These are phyloP conservation scores for Nibea albiflora DNA, from an alignment of 2,113 vertebrate genomes.

Conservation along the genomic window DNA sequence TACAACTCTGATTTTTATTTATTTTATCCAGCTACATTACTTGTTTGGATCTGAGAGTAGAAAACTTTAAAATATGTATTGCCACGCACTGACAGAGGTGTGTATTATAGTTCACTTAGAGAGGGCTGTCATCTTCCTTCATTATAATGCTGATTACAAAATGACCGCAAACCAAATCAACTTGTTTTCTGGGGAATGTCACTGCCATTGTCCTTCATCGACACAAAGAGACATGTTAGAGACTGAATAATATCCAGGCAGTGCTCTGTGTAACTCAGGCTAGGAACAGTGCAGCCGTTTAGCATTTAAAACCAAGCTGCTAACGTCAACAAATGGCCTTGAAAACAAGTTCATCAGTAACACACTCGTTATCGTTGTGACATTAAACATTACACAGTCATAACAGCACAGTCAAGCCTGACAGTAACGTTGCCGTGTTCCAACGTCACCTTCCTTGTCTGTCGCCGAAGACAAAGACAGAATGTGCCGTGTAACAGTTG, in stretches of 20 bases:
- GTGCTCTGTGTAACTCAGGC: background rate
- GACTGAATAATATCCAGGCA: background rate
- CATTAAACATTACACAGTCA: background rate
- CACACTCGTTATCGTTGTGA: background rate
- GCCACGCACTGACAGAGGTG: too few relatives aligned
- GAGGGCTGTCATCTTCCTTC: too few relatives aligned
- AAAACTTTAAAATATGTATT: too few relatives aligned
- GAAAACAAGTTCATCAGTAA: background rate
- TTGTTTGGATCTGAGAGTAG: too few relatives aligned
- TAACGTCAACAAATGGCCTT: background rate
- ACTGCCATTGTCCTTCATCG: background rate
- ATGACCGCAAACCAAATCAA: background rate
- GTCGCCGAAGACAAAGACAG: background rate
- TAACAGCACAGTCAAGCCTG: too few relatives aligned
- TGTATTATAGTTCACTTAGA: too few relatives aligned
- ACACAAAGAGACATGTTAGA: background rate
- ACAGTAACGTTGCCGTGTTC: background rate
- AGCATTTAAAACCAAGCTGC: background rate
- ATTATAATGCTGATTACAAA: background rate
- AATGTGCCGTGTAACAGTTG: too few relatives aligned
- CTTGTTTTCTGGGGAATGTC: background rate
- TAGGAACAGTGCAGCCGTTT: background rate
- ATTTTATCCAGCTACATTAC: too few relatives aligned
- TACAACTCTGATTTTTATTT: too few relatives aligned
- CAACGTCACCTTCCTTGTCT: background rate